Evolutionary conservation across 1,140 invertebrate species (phyloP).

Genomic region (Tetranychus cinnabarinus): DNA sequence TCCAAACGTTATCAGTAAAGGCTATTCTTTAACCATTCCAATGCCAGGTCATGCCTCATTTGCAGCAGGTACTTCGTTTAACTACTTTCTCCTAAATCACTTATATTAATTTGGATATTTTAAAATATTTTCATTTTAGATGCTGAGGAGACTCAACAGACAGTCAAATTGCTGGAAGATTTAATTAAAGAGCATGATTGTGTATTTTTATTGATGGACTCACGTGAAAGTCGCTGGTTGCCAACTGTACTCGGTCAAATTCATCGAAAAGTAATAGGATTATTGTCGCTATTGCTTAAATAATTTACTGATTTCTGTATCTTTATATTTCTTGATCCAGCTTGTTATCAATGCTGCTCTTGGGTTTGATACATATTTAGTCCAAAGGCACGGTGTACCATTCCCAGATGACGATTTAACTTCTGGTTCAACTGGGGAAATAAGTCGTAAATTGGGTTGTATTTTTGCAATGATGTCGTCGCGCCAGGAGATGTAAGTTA

Average conservation of each 20-base stretch:
- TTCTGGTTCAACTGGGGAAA: neutral
- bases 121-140: conserved; percentile 11
- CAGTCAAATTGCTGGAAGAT: conserved; percentile 33
- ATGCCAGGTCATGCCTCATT: conserved; percentile 89
- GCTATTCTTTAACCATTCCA: conserved; percentile 57
- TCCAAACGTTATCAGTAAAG: conserved; percentile 48
- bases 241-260: conserved; percentile 66
- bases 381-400: conserved; percentile 72
- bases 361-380: conserved; percentile 89
- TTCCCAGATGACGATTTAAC: neutral
- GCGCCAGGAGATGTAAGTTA: conserved; percentile 74
- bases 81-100: neutral
- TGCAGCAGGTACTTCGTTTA: conserved; percentile 21
- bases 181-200: conserved; percentile 61
- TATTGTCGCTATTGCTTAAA: too few relatives aligned
- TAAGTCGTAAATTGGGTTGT: conserved; percentile 50
- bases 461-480: conserved; percentile 97
- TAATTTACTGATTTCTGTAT: too few relatives aligned
- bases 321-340: too few relatives aligned
- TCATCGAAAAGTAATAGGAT: conserved; percentile 56
- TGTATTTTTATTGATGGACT: conserved; percentile 81
- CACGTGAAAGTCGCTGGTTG: conserved; percentile 87
- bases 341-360: conserved; percentile 86
- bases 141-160: conserved; percentile 30
- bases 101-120: neutral